Conservation (phyloP, 2,113 vertebrate species). For the Syngnathus typhle region DNA sequence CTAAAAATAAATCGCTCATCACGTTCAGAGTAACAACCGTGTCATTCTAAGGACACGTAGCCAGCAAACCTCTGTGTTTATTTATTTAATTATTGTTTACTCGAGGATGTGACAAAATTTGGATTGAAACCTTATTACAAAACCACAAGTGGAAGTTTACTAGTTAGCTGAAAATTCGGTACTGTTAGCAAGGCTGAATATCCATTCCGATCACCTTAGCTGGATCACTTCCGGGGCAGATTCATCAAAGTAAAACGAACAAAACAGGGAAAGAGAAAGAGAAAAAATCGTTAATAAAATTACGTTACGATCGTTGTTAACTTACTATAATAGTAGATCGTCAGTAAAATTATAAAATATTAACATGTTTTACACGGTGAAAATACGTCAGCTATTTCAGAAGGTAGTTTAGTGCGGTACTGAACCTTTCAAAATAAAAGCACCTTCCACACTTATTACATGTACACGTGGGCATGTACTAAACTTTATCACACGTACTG, state of each 20-base stretch:
- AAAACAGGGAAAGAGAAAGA: constrained; percentile 9
- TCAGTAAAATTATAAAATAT: too few relatives aligned
- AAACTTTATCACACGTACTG: too few relatives aligned
- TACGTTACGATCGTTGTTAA: too few relatives aligned
- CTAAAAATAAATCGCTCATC: constrained; percentile 49
- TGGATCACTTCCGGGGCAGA: constrained; percentile 18
- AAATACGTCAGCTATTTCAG: too few relatives aligned
- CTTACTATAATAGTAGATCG: too few relatives aligned
- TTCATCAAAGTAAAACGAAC: constrained; percentile 5
- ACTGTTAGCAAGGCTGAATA: constrained; percentile 4
- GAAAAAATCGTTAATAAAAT: neutral
- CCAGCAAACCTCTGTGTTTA: neutral
- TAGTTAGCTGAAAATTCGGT: constrained; percentile 29
- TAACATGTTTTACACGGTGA: too few relatives aligned
- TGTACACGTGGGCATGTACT: too few relatives aligned
- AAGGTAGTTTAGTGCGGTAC: too few relatives aligned
- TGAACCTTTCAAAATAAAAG: too few relatives aligned
- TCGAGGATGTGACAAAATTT: neutral
- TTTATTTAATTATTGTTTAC: neutral
- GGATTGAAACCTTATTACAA: neutral
- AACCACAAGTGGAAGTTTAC: neutral
- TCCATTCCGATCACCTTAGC: neutral
- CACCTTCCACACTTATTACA: too few relatives aligned
- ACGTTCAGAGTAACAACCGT: constrained; percentile 30
- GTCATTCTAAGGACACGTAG: constrained; percentile 6